A percentile compares a stretch with the other conserved stretches of the same genome.
Conservation (phyloP, 2,888 invertebrate species). For the Rhamphomyia laevipes region DNA sequence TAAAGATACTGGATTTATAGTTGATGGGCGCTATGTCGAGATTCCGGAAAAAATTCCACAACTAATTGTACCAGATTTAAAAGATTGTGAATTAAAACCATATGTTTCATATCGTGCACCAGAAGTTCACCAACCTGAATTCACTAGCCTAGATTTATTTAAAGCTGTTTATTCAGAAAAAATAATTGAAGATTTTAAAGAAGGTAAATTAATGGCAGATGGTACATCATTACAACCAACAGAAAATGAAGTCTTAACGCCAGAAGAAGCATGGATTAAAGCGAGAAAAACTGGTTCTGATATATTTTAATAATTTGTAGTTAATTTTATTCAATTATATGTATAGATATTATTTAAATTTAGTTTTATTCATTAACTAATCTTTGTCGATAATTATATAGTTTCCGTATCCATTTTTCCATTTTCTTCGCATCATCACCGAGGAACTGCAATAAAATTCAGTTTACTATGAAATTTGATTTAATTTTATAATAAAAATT, state of each 20-base stretch:
- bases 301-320: slow-evolving; percentile 43
- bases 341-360: background rate
- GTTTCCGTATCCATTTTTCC: slow-evolving; percentile 65
- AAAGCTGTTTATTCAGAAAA: slow-evolving; percentile 68
- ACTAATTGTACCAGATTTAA: slow-evolving; percentile 82
- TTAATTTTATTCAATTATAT: background rate
- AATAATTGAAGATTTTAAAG: slow-evolving; percentile 61
- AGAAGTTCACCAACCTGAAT: slow-evolving; percentile 65
- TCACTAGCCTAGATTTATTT: slow-evolving; percentile 74
- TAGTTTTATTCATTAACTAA: slow-evolving; percentile 39
- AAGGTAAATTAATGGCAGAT: slow-evolving; percentile 54
- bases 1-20: slow-evolving; percentile 44
- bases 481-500: slow-evolving; percentile 11
- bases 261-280: slow-evolving; percentile 56
- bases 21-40: slow-evolving; percentile 44
- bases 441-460: slow-evolving; percentile 44
- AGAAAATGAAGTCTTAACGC: slow-evolving; percentile 53
- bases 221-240: slow-evolving; percentile 62
- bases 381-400: slow-evolving; percentile 52
- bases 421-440: slow-evolving; percentile 53
- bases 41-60: slow-evolving; percentile 88
- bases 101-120: slow-evolving; percentile 83
- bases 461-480: slow-evolving; percentile 6
- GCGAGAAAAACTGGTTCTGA: slow-evolving; percentile 73
- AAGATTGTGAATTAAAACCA: slow-evolving; percentile 72